These are phyloP conservation scores for Sebastes minor DNA, from an alignment of 2,797 vertebrate species.

Conservation along the genomic window DNA sequence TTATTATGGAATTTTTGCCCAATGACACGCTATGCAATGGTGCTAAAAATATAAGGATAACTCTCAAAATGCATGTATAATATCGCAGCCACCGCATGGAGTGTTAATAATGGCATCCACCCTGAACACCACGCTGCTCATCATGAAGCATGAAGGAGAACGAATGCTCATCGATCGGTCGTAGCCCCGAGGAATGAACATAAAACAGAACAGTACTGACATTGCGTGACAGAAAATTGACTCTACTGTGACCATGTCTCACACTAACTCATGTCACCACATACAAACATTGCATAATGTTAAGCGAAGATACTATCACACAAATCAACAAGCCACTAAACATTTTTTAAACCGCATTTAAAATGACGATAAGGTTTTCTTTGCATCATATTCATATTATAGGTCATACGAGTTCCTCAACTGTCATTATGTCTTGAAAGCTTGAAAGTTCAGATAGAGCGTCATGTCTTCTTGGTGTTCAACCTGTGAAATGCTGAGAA, in stretches of 20 bases:
- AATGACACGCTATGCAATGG: neutral
- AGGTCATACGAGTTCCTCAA: neutral
- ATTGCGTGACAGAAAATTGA: neutral
- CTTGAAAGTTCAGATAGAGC: constrained; percentile 9
- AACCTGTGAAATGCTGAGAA: constrained; percentile 49
- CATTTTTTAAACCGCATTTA: neutral
- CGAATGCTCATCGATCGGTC: neutral
- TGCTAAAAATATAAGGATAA: constrained; percentile 1
- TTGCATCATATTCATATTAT: neutral
- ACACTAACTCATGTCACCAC: neutral
- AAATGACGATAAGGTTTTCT: neutral
- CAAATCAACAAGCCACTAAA: neutral
- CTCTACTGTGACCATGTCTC: neutral
- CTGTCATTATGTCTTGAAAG: neutral
- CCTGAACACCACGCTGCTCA: neutral
- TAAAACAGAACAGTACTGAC: neutral
- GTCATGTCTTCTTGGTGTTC: constrained; percentile 6
- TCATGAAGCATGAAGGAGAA: neutral
- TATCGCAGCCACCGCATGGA: neutral
- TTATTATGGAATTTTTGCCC: no score
- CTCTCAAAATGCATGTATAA: neutral
- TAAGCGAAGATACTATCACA: neutral
- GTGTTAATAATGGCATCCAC: constrained; percentile 10
- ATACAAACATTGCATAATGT: neutral
- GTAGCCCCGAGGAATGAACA: neutral